Evolutionary conservation across 2,797 vertebrate genomes (phyloP).

Genomic region (Scolopax bukidnonensis): DNA sequence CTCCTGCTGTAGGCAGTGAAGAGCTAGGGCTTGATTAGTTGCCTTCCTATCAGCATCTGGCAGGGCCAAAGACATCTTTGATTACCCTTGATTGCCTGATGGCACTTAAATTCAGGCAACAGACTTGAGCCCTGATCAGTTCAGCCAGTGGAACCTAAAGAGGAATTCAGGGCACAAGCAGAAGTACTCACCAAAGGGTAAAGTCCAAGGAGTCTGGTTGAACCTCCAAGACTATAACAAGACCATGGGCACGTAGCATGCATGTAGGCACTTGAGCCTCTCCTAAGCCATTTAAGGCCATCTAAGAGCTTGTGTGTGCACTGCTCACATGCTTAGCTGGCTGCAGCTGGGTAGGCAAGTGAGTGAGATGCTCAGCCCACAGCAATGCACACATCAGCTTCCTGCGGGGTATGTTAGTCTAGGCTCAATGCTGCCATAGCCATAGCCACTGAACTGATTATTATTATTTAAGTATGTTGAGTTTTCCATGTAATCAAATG

Average conservation of each 20-base stretch:
- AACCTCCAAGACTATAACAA: not conserved
- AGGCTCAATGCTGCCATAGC: rapidly evolving
- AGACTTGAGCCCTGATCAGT: not conserved
- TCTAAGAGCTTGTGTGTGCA: not conserved
- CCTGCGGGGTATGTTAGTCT: not conserved
- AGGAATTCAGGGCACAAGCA: not conserved
- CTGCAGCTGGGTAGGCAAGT: not conserved
- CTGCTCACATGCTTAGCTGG: not conserved
- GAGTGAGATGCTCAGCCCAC: not conserved
- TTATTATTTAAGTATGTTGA: not conserved
- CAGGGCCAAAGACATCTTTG: not conserved
- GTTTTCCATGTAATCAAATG: not conserved
- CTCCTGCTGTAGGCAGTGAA: not conserved
- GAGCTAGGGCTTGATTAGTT: not conserved
- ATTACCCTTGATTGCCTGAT: not conserved
- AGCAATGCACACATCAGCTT: rapidly evolving
- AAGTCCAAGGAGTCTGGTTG: not conserved
- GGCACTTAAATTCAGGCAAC: not conserved
- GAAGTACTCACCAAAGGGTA: not conserved
- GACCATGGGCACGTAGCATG: not conserved
- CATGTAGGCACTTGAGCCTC: not conserved
- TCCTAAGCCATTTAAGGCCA: not conserved
- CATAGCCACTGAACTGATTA: not conserved
- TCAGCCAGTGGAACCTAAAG: not conserved
- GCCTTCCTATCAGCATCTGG: not conserved